Evolutionary conservation across 2,797 vertebrate species (phyloP), one percentile per base, ranked within the genome.

Genomic region (Mycteria americana): DNA sequence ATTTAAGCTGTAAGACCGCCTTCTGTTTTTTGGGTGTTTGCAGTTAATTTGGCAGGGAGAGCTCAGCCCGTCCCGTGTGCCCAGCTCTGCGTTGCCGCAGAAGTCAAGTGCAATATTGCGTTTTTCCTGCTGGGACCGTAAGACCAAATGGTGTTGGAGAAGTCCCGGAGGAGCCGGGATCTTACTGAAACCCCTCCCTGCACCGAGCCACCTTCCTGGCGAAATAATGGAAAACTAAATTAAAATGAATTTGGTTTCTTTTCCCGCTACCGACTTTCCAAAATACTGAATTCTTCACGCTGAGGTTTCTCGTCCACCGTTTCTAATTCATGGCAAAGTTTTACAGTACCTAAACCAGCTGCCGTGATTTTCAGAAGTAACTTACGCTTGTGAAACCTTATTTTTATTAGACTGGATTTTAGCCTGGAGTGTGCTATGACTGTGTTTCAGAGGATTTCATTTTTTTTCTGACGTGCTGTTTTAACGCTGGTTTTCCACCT

Each of bases 371-470:
- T 92, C 91, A 89, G 86, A 64, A 82, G 65, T 77, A 92, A 59
- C 83, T 90, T 65, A 17, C 1, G 11, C 84, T 91, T 54, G 28
- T 37, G 78, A 94, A 95, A 89, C 43, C 17, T 45, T 30, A 0
- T 48, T 96, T 96, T 94, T 85, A 87, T 83, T 35, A 56, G 88
- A 3, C 57, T 94, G 83, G 79, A 30, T 86, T 88, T 89, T n/a
- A 79, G 78, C 81, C 89, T 64, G 80, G 45, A 50, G 43, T 30
- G 53, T 28, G 17, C 64, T 93, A 3, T 37, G 69, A 43, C 79
- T 95, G 23, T 27, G 27, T 78, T 90, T 85, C 65, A 63, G 64
- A 63, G 37, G 9, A 15, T 69, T 80, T 65, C 1, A 0, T 8
- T 30, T 43, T 68, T 53, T n/a, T 16, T 18, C 60, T 39, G 23